phyloP scores from a whole-genome alignment of 2,888 invertebrate genomes.

The Ephialtes manifestator region DNA sequence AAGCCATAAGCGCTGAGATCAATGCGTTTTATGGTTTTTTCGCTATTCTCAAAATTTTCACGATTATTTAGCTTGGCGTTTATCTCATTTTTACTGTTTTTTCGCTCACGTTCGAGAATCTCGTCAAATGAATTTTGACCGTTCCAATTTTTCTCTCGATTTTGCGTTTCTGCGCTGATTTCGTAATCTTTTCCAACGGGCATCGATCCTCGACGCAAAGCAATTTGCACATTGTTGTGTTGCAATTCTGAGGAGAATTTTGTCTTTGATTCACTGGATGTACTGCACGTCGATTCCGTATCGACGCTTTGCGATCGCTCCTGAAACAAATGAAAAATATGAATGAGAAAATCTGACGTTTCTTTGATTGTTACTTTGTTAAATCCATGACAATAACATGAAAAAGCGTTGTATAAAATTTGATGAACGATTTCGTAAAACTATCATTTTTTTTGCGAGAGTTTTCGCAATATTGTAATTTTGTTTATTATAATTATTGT shows the following conservation, averaged over 20 bases:
- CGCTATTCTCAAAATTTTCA: slow-evolving; percentile 73
- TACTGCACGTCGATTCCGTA: slow-evolving; percentile 62
- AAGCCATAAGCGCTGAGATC: slow-evolving; percentile 82
- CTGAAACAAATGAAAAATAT: slow-evolving; percentile 78
- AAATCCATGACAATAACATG: slow-evolving; percentile 27
- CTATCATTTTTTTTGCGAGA: too few species aligned
- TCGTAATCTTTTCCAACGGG: not conserved
- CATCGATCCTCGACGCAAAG: slow-evolving; percentile 19
- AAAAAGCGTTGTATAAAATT: slow-evolving; percentile 28
- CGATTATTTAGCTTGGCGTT: slow-evolving; percentile 82
- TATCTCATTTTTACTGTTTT: slow-evolving; percentile 79
- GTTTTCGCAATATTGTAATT: not conserved
- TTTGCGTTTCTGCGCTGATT: slow-evolving; percentile 15
- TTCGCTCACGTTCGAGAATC: slow-evolving; percentile 65
- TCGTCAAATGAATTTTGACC: slow-evolving; percentile 50
- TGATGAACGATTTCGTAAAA: too few species aligned
- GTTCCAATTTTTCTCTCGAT: slow-evolving; percentile 3
- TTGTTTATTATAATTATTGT: not conserved
- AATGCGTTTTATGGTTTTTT: slow-evolving; percentile 77
- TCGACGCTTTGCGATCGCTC: slow-evolving; percentile 69
- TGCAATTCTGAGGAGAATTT: slow-evolving; percentile 71
- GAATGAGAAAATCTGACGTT: slow-evolving; percentile 1
- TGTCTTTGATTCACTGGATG: slow-evolving; percentile 67
- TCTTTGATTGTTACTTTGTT: not conserved
- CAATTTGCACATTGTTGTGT: slow-evolving; percentile 67